These are phyloP conservation scores for Ormyrus pomaceus DNA, from an alignment of 2,888 invertebrate species.

Conservation along the genomic window DNA sequence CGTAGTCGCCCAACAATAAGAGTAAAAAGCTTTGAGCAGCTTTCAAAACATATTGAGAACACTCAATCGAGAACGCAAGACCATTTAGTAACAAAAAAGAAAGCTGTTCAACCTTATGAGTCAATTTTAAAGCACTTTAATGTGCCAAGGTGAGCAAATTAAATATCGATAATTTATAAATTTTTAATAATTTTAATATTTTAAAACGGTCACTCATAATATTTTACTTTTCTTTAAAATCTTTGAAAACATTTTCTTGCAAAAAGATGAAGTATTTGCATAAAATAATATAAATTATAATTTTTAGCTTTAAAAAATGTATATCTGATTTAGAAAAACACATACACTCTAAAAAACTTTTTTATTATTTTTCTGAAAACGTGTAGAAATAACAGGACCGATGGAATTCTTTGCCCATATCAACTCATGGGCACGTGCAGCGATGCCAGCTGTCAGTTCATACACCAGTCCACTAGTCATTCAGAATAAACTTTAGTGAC, in stretches of 20 bases:
- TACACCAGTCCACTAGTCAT: constrained; percentile 69
- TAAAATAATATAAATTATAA: constrained; percentile 1
- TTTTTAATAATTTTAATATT: too few species aligned
- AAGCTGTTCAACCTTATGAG: constrained; percentile 65
- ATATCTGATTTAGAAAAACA: background rate
- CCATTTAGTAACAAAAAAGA: constrained; percentile 16
- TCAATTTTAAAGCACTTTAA: constrained; percentile 69
- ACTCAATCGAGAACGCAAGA: background rate
- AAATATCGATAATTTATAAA: too few species aligned
- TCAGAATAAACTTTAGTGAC: constrained; percentile 66
- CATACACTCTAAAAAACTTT: too few species aligned
- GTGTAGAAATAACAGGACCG: constrained; percentile 68
- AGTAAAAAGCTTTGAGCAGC: background rate
- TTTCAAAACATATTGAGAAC: background rate
- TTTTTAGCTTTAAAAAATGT: background rate
- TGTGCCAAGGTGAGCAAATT: constrained; percentile 67
- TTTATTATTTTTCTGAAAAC: constrained; percentile 45
- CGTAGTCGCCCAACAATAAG: background rate
- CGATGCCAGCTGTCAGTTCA: constrained; percentile 71
- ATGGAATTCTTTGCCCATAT: constrained; percentile 73
- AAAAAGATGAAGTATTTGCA: background rate
- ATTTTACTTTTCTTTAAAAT: background rate
- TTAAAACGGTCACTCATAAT: too few species aligned
- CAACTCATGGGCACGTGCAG: constrained; percentile 74
- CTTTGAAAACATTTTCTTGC: constrained; percentile 2